Conservation (phyloP, 37 sponge, comb jelly and placozoan species). For the Haliclona indistincta region DNA sequence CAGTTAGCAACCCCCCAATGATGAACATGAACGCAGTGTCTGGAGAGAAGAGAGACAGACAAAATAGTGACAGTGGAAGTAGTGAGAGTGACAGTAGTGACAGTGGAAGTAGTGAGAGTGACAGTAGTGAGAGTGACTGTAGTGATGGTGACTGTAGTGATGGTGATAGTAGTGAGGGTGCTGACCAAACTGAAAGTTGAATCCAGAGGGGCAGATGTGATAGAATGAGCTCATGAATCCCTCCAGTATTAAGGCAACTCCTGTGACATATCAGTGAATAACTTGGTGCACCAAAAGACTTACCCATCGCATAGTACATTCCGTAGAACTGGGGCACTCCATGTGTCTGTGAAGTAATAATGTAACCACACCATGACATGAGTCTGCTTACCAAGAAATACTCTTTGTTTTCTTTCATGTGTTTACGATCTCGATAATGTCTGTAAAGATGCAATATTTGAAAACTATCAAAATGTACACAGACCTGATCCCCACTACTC, state of each 20-base stretch:
- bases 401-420: neutral
- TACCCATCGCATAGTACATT: slow-evolving; percentile 84
- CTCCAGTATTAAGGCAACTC: slow-evolving; percentile 59
- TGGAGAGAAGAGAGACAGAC: neutral
- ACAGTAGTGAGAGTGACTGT: neutral
- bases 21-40: slow-evolving; percentile 97
- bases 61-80: neutral
- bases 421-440: neutral
- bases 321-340: slow-evolving; percentile 91
- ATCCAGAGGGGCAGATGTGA: slow-evolving; percentile 89
- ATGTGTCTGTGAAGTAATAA: slow-evolving; percentile 15
- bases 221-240: slow-evolving; percentile 85
- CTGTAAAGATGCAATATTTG: neutral
- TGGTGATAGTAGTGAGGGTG: too few relatives aligned
- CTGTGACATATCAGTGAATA: neutral
- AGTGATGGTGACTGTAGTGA: neutral
- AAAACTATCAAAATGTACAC: neutral
- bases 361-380: too few relatives aligned
- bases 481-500: slow-evolving; percentile 27
- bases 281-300: neutral
- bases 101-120: neutral
- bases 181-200: slow-evolving; percentile 94
- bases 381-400: too few relatives aligned
- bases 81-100: neutral
- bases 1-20: slow-evolving; percentile 81